Evolutionary conservation across 2,888 invertebrate species (phyloP).

Genomic region (Phyllotreta striolata): DNA sequence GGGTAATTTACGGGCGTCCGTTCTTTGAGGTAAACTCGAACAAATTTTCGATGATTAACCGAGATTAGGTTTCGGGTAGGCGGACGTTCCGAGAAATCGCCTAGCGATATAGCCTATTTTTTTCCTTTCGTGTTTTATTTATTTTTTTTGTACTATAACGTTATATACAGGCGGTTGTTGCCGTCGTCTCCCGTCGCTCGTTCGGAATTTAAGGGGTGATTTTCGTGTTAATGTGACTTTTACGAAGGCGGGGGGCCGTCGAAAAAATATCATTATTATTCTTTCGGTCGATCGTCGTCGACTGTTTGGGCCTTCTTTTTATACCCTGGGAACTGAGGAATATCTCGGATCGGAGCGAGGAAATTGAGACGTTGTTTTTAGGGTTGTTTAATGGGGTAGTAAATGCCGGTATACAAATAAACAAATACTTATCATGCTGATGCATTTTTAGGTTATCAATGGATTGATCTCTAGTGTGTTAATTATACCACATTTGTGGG

Average conservation of each 20-base stretch:
- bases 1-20: constrained; percentile 43
- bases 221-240: constrained; percentile 46
- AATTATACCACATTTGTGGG: too few relatives aligned
- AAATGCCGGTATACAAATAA: too few relatives aligned
- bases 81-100: constrained; percentile 44
- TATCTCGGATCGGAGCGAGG: too few relatives aligned
- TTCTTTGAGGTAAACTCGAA: constrained; percentile 43
- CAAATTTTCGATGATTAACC: constrained; percentile 47
- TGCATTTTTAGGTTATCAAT: too few relatives aligned
- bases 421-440: too few relatives aligned
- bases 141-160: too few relatives aligned
- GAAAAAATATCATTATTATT: constrained; percentile 41
- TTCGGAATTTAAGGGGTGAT: constrained; percentile 46
- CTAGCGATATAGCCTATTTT: constrained; percentile 38
- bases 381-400: too few relatives aligned
- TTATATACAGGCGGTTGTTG: too few relatives aligned
- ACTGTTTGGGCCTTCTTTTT: constrained; percentile 16
- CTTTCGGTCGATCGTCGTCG: constrained; percentile 19
- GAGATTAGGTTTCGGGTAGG: constrained; percentile 40
- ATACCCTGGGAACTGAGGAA: constrained; percentile 4
- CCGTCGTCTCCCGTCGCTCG: constrained; percentile 40
- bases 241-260: constrained; percentile 38
- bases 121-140: constrained; percentile 7
- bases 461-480: too few relatives aligned
- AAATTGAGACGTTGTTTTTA: too few relatives aligned